A percentile compares a stretch with the other conserved stretches of the same genome.
phyloP scores from a whole-genome alignment of 2,888 invertebrate species.

The Scelioninae gen. 1 region DNA sequence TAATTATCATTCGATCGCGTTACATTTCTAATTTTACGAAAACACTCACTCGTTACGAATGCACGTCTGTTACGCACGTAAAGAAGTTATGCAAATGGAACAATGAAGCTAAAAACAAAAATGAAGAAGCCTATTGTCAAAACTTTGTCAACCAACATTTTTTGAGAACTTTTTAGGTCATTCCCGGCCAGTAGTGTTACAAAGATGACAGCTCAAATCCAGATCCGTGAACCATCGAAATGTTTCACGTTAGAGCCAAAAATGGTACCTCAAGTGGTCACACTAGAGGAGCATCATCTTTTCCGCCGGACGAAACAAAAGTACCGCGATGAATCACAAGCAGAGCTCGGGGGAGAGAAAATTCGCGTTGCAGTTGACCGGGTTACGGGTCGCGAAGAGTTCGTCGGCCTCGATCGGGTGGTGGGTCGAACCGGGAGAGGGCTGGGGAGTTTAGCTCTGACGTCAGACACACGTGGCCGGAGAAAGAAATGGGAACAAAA shows the following conservation, averaged over 20 bases:
- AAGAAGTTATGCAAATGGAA: slow-evolving; percentile 38
- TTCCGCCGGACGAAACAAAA: slow-evolving; percentile 32
- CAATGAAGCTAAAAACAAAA: slow-evolving; percentile 9
- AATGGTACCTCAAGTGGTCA: not conserved
- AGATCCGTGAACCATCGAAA: no score
- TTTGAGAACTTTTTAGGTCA: slow-evolving; percentile 39
- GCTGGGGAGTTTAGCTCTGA: slow-evolving; percentile 68
- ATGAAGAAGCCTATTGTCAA: not conserved
- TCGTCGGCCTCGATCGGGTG: slow-evolving; percentile 76
- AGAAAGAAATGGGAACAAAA: slow-evolving; percentile 70
- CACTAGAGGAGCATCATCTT: not conserved
- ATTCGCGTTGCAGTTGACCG: slow-evolving; percentile 82
- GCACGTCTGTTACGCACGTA: slow-evolving; percentile 10
- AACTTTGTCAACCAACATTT: not conserved
- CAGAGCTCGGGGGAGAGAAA: slow-evolving; percentile 71
- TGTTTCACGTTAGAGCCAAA: not conserved
- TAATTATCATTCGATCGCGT: slow-evolving; percentile 66
- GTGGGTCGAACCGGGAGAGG: slow-evolving; percentile 70
- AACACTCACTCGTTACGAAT: slow-evolving; percentile 30
- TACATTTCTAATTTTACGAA: slow-evolving; percentile 62
- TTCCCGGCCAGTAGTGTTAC: slow-evolving; percentile 8
- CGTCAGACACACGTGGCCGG: slow-evolving; percentile 72
- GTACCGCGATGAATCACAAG: slow-evolving; percentile 46
- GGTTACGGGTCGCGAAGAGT: slow-evolving; percentile 82
- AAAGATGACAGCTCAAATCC: not conserved